Conservation (phyloP, 2,113 vertebrate genomes). For the Cyprinodon brontotheroides region DNA sequence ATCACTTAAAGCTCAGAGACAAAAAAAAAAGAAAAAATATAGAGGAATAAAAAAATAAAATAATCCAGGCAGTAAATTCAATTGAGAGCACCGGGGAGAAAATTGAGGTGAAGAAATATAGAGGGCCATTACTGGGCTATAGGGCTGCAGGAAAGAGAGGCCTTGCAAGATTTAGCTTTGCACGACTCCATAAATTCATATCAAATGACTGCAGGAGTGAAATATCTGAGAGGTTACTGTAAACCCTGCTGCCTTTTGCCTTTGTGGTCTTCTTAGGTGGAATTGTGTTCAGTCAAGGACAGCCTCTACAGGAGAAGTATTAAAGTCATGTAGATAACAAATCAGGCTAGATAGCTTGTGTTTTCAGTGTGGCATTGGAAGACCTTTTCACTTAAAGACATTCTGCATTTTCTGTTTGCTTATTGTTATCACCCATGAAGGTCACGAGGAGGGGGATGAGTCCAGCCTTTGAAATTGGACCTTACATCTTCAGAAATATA, state of each 20-base stretch:
- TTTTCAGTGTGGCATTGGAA: conserved; percentile 58
- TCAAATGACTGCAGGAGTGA: conserved; percentile 77
- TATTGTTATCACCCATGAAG: conserved; percentile 51
- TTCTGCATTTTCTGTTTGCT: conserved; percentile 53
- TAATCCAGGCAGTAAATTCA: conserved; percentile 79
- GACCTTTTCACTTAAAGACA: conserved; percentile 36
- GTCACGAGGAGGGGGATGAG: conserved; percentile 43
- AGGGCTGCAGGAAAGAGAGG: conserved; percentile 76
- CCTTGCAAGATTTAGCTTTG: conserved; percentile 78
- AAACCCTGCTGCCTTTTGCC: conserved; percentile 60
- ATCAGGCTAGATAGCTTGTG: conserved; percentile 68
- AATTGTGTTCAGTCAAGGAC: conserved; percentile 72
- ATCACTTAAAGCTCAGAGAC: conserved; percentile 78
- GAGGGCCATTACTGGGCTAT: conserved; percentile 79
- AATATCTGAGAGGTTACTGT: conserved; percentile 72
- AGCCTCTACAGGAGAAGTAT: conserved; percentile 55
- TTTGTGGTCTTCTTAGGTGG: conserved; percentile 71
- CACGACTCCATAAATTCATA: conserved; percentile 82
- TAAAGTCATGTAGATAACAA: conserved; percentile 66
- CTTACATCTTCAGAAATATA: background rate
- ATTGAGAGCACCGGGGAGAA: conserved; percentile 75
- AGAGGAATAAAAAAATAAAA: conserved; percentile 34
- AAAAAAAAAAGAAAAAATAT: conserved; percentile 52
- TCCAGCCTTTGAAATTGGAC: background rate
- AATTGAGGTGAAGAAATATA: conserved; percentile 84